Evolutionary conservation across 1,140 invertebrate species (phyloP).

Genomic region (Asobara japonica): DNA sequence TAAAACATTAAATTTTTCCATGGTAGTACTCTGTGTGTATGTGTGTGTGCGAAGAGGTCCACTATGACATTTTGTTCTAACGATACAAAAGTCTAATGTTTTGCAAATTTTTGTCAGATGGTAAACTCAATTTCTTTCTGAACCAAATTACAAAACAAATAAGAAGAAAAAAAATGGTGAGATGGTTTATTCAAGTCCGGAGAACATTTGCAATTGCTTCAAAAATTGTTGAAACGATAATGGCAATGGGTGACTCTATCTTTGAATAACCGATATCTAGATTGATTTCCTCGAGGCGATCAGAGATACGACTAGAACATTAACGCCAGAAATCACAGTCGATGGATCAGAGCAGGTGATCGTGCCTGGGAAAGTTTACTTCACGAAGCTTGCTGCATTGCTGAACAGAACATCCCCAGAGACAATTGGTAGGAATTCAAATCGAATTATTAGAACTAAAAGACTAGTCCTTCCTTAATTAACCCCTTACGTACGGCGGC

Average conservation of each 20-base stretch:
- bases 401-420: not conserved
- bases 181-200: too few relatives aligned
- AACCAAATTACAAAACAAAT: too few relatives aligned
- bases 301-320: not conserved
- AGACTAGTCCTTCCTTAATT: not conserved
- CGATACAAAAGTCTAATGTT: too few relatives aligned
- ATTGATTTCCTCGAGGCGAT: constrained; percentile 18
- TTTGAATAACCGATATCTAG: not conserved
- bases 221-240: not conserved
- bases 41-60: too few relatives aligned
- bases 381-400: not conserved
- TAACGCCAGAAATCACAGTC: constrained; percentile 4
- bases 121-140: too few relatives aligned
- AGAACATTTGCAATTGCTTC: not conserved
- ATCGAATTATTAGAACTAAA: not conserved
- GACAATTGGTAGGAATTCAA: not conserved
- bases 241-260: too few relatives aligned
- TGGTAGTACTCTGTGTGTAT: too few relatives aligned
- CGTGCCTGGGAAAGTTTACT: not conserved
- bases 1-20: not conserved
- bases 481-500: too few relatives aligned
- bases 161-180: too few relatives aligned
- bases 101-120: too few relatives aligned
- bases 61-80: too few relatives aligned
- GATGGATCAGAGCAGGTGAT: constrained; percentile 1